phyloP scores from a whole-genome alignment of 2,113 vertebrate species.

The Heterochromis multidens region DNA sequence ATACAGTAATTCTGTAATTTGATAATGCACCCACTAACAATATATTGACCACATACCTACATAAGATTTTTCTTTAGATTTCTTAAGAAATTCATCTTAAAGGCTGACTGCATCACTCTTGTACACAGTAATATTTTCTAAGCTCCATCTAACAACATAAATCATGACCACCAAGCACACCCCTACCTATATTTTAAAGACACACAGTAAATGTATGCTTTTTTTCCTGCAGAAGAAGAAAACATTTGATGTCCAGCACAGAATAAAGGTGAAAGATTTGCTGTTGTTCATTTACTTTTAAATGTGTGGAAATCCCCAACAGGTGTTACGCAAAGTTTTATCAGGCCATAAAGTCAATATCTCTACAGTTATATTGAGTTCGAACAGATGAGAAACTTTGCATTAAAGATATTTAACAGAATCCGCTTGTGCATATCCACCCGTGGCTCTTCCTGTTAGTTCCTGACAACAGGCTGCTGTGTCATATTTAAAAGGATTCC shows the following conservation, averaged over 20 bases:
- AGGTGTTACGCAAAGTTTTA: not conserved
- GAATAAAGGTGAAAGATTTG: not conserved
- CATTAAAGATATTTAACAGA: constrained; percentile 41
- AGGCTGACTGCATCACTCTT: not conserved
- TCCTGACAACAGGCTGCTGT: not conserved
- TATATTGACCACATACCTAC: not conserved
- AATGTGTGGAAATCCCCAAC: constrained; percentile 1
- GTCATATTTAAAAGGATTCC: not conserved
- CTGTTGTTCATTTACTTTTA: constrained; percentile 6
- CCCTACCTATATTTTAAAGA: not conserved
- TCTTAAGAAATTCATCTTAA: not conserved
- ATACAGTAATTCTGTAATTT: not conserved
- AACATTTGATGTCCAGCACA: not conserved
- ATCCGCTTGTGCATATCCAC: constrained; percentile 7
- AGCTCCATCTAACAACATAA: not conserved
- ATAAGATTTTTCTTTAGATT: not conserved
- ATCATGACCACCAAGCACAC: too few species aligned
- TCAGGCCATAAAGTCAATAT: not conserved
- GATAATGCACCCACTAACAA: not conserved
- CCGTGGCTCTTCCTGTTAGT: not conserved
- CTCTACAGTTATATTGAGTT: not conserved
- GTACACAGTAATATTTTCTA: not conserved
- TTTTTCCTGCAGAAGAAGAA: not conserved
- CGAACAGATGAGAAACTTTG: constrained; percentile 11
- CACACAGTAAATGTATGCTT: not conserved